Base-by-base conservation (phyloP, 2,113 vertebrate genomes). In the Gallinago paraguaiae region DNA sequence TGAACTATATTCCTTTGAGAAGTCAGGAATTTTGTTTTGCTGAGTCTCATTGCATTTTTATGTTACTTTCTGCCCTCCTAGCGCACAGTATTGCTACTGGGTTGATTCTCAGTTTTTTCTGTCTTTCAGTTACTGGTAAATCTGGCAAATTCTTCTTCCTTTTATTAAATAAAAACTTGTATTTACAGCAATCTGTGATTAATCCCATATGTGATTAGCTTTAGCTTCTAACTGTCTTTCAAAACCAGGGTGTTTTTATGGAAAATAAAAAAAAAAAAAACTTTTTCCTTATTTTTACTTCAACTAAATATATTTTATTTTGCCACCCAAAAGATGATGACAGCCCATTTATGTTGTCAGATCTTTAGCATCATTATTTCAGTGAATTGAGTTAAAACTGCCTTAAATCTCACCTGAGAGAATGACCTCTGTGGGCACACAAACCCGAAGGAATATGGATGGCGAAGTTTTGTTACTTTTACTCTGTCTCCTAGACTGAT, bases 1-100 rank as follows among this genome's bases (percentile, higher is more conserved):
- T 90, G 17, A 94, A 22, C 41, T 75, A 37, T 31, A 54, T 78
- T 81, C 65, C 31, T 93, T 90, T 84, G 75, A 76, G 75, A 86
- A 60, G 28, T 46, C 59, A 83, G 19, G 74, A 54, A 48, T 89
- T 79, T 70, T 7, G 3, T 87, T 95, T 89, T 76, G 77, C 16
- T 50, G 30, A 70, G 39, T 54, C 57, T 82, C 53, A 35, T 24
- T 91, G 41, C 51, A 28, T 74, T 94, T 88, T 92, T 67, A 16
- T 43, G 20, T 41, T 82, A 24, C 25, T 78, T 72, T 68, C 27
- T 8, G 3, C 50, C 17, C 15, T 63, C 50, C 43, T 50, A 74
- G 25, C 9, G 2, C 37, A 28, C 20, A n/a, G 11, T 53, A 39
- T 77, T 61, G 20, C 43, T 92, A 20, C 39, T 56, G 20, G 11